Percentiles rank a stretch among this genome's conserved stretches.
Conservation (phyloP, 2,113 vertebrate species). For the Actinemys pallida region DNA sequence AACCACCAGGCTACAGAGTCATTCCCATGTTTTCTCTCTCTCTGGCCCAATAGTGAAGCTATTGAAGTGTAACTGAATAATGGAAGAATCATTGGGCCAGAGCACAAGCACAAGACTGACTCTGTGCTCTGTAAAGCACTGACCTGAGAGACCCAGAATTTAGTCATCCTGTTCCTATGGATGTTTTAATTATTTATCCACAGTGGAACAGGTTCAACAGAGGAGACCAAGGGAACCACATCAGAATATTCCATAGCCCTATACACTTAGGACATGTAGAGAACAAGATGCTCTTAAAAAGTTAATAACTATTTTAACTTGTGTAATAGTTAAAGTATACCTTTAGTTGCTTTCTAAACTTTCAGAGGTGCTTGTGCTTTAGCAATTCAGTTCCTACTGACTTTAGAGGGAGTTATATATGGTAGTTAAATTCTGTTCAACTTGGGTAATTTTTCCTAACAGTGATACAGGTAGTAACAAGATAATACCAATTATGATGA, state of each 20-base stretch:
- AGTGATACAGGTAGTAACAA: not conserved
- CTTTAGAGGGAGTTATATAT: not conserved
- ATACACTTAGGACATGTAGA: not conserved
- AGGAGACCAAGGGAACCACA: not conserved
- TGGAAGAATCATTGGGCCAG: not conserved
- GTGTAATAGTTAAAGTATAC: not conserved
- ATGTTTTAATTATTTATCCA: not conserved
- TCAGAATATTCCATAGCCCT: not conserved
- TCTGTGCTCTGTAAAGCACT: not conserved
- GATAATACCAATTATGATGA: not conserved
- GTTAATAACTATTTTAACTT: not conserved
- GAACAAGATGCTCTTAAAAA: not conserved
- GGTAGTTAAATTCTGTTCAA: not conserved
- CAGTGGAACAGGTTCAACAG: not conserved
- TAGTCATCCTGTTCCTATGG: not conserved
- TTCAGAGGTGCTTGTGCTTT: not conserved
- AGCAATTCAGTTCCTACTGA: not conserved
- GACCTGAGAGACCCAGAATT: not conserved
- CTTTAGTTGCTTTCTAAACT: not conserved
- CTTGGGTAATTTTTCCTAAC: not conserved
- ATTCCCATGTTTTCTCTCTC: not conserved
- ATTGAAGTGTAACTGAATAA: not conserved
- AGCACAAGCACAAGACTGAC: not conserved
- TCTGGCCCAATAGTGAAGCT: not conserved
- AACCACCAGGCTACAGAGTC: not conserved